Conservation (phyloP, 2,113 vertebrate species). For the Tiliqua scincoides region DNA sequence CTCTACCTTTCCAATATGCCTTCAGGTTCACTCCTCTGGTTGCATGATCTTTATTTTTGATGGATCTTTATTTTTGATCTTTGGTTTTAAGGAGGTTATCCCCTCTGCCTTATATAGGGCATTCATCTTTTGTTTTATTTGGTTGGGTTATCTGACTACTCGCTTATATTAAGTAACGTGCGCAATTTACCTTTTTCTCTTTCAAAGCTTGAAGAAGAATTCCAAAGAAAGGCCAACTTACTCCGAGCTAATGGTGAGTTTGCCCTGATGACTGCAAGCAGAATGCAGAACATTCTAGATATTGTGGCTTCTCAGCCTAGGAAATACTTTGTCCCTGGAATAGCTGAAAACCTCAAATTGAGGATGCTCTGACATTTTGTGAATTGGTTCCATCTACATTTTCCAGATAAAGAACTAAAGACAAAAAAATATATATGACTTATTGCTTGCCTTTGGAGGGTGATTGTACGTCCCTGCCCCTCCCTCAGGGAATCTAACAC, state of each 20-base stretch:
- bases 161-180: background rate
- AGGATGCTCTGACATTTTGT: background rate
- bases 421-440: background rate
- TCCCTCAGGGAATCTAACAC: no score
- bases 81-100: background rate
- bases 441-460: background rate
- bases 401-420: background rate
- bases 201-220: conserved; percentile 94
- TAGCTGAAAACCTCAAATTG: background rate
- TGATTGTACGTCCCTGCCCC: no score
- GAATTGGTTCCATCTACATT: background rate
- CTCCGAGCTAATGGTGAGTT: conserved; percentile 95
- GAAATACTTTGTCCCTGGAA: background rate
- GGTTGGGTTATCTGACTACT: background rate
- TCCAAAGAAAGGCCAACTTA: conserved; percentile 97
- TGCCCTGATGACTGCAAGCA: background rate
- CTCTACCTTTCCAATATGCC: background rate
- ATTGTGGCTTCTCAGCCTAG: background rate
- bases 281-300: background rate
- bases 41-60: no score
- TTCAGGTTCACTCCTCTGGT: background rate
- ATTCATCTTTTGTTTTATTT: background rate
- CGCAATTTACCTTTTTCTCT: background rate
- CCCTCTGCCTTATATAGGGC: background rate
- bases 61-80: background rate